These are phyloP conservation scores for Orchestes rusci DNA, from an alignment of 2,888 invertebrate genomes.

Conservation along the genomic window DNA sequence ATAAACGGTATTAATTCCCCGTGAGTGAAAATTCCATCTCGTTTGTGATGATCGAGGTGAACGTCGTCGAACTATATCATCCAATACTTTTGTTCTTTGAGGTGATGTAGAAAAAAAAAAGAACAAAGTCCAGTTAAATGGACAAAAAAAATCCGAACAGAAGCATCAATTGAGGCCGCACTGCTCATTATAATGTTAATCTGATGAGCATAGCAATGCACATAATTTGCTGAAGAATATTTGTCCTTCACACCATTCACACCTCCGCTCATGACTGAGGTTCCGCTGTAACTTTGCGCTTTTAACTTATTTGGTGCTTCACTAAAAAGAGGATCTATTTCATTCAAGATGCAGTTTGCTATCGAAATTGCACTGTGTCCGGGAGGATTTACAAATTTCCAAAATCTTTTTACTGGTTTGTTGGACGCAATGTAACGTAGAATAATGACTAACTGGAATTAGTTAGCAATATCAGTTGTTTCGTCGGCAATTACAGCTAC, in stretches of 20 bases:
- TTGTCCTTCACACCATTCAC: conserved; percentile 12
- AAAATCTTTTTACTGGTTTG: conserved; percentile 29
- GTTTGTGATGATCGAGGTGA: not conserved
- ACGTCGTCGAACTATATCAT: conserved; percentile 8
- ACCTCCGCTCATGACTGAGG: conserved; percentile 12
- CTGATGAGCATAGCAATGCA: conserved; percentile 16
- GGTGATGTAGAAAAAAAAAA: conserved; percentile 14
- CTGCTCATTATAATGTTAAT: conserved; percentile 16
- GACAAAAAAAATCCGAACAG: conserved; percentile 15
- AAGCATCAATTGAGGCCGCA: conserved; percentile 14
- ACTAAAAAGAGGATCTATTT: conserved; percentile 22
- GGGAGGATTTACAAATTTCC: conserved; percentile 25
- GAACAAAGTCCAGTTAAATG: conserved; percentile 11
- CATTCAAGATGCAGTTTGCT: too few relatives aligned
- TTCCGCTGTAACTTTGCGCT: conserved; percentile 14
- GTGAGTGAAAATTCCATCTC: conserved; percentile 12
- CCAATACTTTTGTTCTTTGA: conserved; percentile 10
- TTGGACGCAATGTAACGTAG: conserved; percentile 28
- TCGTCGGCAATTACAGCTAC: conserved; percentile 35
- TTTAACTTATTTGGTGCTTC: conserved; percentile 15
- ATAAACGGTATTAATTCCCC: conserved; percentile 10
- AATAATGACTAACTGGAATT: conserved; percentile 29
- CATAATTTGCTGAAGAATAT: conserved; percentile 10
- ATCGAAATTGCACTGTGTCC: too few relatives aligned
- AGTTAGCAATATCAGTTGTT: conserved; percentile 23